Evolutionary conservation across 2,113 vertebrate genomes (phyloP), one percentile per base, ranked within the genome.

Genomic region (Callithrix jacchus): DNA sequence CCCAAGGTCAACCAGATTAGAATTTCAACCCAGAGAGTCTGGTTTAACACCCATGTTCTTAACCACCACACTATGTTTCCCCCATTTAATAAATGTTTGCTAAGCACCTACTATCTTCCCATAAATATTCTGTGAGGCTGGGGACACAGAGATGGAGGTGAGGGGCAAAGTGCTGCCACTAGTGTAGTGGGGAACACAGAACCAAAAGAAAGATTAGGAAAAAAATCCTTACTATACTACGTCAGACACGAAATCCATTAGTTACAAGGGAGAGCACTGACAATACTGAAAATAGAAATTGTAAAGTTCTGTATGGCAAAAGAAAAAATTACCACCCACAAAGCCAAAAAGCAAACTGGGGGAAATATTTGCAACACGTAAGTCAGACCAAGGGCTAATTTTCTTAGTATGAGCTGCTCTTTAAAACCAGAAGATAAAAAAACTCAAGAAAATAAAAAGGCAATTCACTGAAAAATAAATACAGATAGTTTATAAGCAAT

Each of bases 401-500:
- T 89, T 91, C 70, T 83, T 89, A 71, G 70, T 35, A 88, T 37
- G n/a, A 91, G 32, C 30, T 85, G 47, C 37, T 82, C 54, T 94
- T 95, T 93, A 80, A 89, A 91, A 93, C 37, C 35, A 61, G 84
- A 91, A 79, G 68, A 93, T 82, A 86, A 91, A 77, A 52, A 52
- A 45, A 73, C 30, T 13, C 61, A 87, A 95, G 68, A 37, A 95
- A 94, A 95, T 73, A 82, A 86, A 94, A 84, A 58, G 21, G n/a
- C 66, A 89, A 73, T 92, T 88, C 89, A 70, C 45, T 85, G 68
- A 90, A 91, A 96, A 92, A 95, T 40, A 96, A 85, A 88, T 58
- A 89, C 42, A 87, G 91, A 87, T 49, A 40, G 42, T 93, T 88
- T 90, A 71, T 37, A 87, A 73, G 81, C 88, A 95, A 52, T 37